Evolutionary conservation across 2,113 vertebrate species (phyloP).

Genomic region (Azemiops feae): DNA sequence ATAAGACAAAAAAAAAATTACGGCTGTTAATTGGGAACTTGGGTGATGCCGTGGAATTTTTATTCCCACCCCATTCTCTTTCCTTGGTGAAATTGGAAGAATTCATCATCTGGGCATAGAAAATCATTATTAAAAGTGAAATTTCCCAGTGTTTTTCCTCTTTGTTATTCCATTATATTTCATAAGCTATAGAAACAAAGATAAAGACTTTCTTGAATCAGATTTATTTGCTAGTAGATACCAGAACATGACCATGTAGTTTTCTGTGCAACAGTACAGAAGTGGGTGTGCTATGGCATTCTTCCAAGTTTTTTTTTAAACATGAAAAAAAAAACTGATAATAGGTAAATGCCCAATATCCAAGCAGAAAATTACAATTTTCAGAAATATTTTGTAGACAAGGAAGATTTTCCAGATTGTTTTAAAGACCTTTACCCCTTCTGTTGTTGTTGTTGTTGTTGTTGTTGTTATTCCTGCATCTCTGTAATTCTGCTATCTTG

Average conservation of each 20-base stretch:
- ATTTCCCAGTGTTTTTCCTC: slow-evolving; percentile 8
- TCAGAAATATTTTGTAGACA: neutral
- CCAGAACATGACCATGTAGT: neutral
- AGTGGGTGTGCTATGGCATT: neutral
- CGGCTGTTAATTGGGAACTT: slow-evolving; percentile 42
- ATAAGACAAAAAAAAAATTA: slow-evolving; percentile 15
- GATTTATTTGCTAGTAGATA: neutral
- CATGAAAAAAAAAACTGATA: neutral
- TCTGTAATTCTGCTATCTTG: neutral
- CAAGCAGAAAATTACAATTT: neutral
- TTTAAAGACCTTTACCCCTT: neutral
- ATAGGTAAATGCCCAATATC: neutral
- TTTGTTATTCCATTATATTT: slow-evolving; percentile 19
- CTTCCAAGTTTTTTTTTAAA: neutral
- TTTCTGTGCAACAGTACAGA: neutral
- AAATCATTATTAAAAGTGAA: slow-evolving; percentile 24
- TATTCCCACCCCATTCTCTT: neutral
- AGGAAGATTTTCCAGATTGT: neutral
- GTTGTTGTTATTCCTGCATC: neutral
- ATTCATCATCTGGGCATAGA: neutral
- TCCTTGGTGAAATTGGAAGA: slow-evolving; percentile 6
- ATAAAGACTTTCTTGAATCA: neutral
- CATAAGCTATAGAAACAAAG: neutral
- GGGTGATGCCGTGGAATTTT: slow-evolving; percentile 35
- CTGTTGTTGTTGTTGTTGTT: neutral